Percentiles rank a stretch among this genome's conserved stretches.
phyloP scores from a whole-genome alignment of 2,888 invertebrate species.

The Lochmaea crataegi region DNA sequence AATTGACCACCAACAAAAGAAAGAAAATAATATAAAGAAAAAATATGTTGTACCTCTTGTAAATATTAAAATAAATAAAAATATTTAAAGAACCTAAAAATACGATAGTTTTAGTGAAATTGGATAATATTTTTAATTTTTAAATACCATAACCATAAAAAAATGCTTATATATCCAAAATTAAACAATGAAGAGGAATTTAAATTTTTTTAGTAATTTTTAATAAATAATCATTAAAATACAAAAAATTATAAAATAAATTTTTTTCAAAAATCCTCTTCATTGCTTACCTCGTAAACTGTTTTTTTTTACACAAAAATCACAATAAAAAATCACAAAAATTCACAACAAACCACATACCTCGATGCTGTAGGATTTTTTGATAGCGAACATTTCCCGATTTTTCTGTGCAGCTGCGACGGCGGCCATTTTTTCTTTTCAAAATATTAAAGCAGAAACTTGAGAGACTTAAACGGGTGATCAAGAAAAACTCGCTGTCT shows the following conservation, averaged over 20 bases:
- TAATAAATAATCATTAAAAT: too few relatives aligned
- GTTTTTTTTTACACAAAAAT: slow-evolving; percentile 1
- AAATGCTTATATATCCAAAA: neutral
- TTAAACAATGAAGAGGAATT: neutral
- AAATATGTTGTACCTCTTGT: too few relatives aligned
- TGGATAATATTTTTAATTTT: too few relatives aligned
- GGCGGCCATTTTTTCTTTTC: slow-evolving; percentile 73
- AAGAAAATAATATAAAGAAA: too few relatives aligned
- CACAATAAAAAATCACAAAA: slow-evolving; percentile 22
- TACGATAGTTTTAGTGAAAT: too few relatives aligned
- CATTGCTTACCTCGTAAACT: slow-evolving; percentile 26
- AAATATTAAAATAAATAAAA: too few relatives aligned
- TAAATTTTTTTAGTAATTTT: neutral
- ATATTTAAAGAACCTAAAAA: too few relatives aligned
- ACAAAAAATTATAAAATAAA: too few relatives aligned
- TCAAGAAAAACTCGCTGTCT: slow-evolving; percentile 46
- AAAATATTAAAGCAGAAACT: slow-evolving; percentile 52
- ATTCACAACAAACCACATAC: slow-evolving; percentile 70
- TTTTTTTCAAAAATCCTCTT: slow-evolving; percentile 12
- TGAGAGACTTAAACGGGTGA: slow-evolving; percentile 50
- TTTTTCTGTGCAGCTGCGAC: slow-evolving; percentile 94
- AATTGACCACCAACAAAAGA: too few relatives aligned
- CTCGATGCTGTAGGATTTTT: slow-evolving; percentile 97
- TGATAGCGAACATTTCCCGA: slow-evolving; percentile 96
- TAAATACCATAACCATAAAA: too few relatives aligned